Conservation (phyloP, 2,797 vertebrate species). For the Channallabes apus region DNA sequence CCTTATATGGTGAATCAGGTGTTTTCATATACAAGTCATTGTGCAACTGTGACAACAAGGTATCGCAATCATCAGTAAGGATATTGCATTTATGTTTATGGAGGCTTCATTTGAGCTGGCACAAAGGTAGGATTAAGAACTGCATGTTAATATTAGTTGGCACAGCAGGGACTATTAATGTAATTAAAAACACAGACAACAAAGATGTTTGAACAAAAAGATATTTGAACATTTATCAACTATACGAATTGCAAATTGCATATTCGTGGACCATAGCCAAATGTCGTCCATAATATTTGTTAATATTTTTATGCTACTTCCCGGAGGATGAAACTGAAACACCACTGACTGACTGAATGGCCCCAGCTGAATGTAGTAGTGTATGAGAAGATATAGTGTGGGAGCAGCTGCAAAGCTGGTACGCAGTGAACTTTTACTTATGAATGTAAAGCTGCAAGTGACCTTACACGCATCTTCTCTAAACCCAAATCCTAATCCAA, state of each 20-base stretch:
- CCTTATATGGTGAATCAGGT: not conserved
- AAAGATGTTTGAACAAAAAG: not conserved
- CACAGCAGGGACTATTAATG: not conserved
- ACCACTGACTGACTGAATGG: not conserved
- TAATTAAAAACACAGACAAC: not conserved
- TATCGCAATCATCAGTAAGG: not conserved
- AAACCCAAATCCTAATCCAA: not conserved
- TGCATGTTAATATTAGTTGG: not conserved
- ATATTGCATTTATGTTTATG: not conserved
- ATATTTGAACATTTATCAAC: not conserved
- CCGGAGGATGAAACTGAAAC: not conserved
- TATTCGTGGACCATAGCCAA: not conserved
- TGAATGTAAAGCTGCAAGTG: too few relatives aligned
- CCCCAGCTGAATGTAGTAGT: too few relatives aligned
- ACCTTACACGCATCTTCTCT: constrained; percentile 11
- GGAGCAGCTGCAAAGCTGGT: too few relatives aligned
- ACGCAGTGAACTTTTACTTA: too few relatives aligned
- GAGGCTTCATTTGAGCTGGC: constrained; percentile 35
- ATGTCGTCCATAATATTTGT: not conserved
- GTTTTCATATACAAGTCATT: constrained; percentile 11
- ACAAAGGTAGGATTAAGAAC: constrained; percentile 7
- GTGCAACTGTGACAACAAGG: constrained; percentile 22
- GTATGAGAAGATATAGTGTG: too few relatives aligned
- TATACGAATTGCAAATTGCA: not conserved
- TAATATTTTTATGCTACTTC: not conserved